A percentile compares a stretch with the other conserved stretches of the same genome.
phyloP scores from a whole-genome alignment of 2,113 vertebrate species.

The Ahaetulla prasina region DNA sequence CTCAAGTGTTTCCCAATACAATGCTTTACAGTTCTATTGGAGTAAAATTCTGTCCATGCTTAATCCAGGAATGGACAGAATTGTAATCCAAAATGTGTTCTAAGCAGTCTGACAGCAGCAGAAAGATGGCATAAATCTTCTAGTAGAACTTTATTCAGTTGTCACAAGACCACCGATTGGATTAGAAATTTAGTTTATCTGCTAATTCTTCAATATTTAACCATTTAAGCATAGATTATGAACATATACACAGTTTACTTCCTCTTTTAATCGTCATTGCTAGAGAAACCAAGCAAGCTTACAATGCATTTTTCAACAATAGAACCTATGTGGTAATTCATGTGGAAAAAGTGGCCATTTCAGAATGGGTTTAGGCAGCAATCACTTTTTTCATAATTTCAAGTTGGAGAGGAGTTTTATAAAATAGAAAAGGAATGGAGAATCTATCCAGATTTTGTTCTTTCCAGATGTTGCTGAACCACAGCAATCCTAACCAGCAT shows the following conservation, averaged over 20 bases:
- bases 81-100: neutral
- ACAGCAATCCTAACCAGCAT: neutral
- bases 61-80: neutral
- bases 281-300: neutral
- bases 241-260: neutral
- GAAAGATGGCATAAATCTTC: neutral
- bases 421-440: neutral
- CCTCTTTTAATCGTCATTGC: neutral
- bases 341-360: neutral
- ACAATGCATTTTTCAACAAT: neutral
- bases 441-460: neutral
- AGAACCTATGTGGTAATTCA: neutral
- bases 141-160: neutral
- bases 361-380: neutral
- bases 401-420: neutral
- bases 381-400: neutral
- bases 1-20: neutral
- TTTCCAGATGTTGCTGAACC: neutral
- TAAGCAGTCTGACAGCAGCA: neutral
- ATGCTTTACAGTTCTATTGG: neutral
- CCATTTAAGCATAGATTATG: neutral
- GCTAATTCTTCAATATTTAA: neutral
- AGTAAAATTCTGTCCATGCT: neutral
- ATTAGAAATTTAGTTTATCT: neutral
- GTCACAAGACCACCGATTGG: neutral